Evolutionary conservation across 1,140 invertebrate genomes (phyloP).

Genomic region (Drosophila elegans): DNA sequence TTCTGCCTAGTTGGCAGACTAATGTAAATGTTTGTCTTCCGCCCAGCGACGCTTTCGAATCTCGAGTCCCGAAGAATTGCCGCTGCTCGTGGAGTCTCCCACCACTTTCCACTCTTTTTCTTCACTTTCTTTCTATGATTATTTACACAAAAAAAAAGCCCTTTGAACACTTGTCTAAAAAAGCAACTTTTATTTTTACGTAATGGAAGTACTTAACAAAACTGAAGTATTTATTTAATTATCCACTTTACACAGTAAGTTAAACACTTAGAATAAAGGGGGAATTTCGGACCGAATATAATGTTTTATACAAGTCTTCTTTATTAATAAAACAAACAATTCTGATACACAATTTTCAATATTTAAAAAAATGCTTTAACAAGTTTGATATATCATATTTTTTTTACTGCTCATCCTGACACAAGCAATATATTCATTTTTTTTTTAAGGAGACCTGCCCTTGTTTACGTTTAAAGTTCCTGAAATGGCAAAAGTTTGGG

Average conservation of each 20-base stretch:
- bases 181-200: too few relatives aligned
- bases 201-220: too few relatives aligned
- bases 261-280: too few relatives aligned
- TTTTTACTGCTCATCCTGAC: background rate
- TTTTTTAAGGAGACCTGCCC: background rate
- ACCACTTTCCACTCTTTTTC: background rate
- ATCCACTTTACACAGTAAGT: too few relatives aligned
- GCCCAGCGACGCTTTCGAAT: constrained; percentile 5
- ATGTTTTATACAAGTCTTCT: too few relatives aligned
- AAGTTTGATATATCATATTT: background rate
- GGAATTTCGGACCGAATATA: too few relatives aligned
- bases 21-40: constrained; percentile 55
- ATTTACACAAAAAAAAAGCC: background rate
- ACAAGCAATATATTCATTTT: background rate
- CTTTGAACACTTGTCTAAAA: background rate
- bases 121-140: background rate
- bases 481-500: background rate
- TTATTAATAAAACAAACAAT: too few relatives aligned
- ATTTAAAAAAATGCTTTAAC: background rate
- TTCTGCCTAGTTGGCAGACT: constrained; percentile 27
- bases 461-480: background rate
- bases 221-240: too few relatives aligned
- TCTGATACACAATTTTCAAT: too few relatives aligned
- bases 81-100: background rate
- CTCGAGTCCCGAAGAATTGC: constrained; percentile 1